Evolutionary conservation across 2,797 vertebrate genomes (phyloP), one percentile per base, ranked within the genome.

Genomic region (Anguilla megastoma): DNA sequence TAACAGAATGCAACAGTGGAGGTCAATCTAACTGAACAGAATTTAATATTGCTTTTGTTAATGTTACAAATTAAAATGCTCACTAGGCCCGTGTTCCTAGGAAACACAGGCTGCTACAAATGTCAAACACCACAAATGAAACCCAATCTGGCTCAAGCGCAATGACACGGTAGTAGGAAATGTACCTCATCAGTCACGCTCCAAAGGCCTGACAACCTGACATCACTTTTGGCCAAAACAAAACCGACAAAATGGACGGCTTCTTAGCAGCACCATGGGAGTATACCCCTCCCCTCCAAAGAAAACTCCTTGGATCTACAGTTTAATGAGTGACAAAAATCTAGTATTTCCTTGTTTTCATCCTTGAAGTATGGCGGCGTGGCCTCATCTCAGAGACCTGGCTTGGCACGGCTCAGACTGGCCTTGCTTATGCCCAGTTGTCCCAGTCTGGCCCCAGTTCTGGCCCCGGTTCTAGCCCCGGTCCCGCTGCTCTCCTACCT

Each of bases 401-500:
- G 41, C 74, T 18, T 41, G 10, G 1, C 66, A 27, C 69, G 2
- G 30, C 71, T 76, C 4, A 41, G 74, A 14, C 36, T 66, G 60
- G 60, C 30, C n/a, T 74, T 12, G 69, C 3, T 74, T 33, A 2
- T 12, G 69, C 69, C 69, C 69, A 14, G 10, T 5, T 82, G 10
- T 48, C 7, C 18, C 41, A n/a, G 79, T 50, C 14, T 79, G 74
- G 36, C 36, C 74, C 33, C 10, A 5, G 66, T 24, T 76, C 14
- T 16, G 71, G 71, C 71, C 71, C 14, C 4, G 69, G 16, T 24
- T 80, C 60, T 48, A 14, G 12, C 16, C 76, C 76, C 36, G 16
- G 5, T 18, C 76, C 12, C 41, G 21, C 21, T 24, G 41, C 21
- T 14, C 58, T 56, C 89, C 90, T 96, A 99, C 98, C 97, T 98